These are phyloP conservation scores for Meiosimyza platycephala DNA, from an alignment of 2,888 invertebrate species.

Conservation along the genomic window DNA sequence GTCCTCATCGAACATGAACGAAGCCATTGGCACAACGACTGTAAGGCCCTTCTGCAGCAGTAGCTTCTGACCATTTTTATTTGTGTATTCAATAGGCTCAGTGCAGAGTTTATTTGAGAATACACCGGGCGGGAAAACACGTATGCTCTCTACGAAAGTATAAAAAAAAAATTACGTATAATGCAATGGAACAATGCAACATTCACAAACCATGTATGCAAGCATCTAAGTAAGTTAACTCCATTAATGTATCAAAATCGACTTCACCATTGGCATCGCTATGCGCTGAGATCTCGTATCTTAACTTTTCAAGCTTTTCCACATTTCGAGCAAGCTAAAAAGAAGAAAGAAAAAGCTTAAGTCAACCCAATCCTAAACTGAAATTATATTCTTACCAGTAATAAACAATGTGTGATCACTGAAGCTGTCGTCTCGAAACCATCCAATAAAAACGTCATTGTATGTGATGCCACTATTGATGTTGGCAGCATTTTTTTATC, in stretches of 20 bases:
- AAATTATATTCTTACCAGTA: conserved; percentile 46
- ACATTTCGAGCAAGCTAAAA: conserved; percentile 53
- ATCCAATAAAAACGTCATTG: conserved; percentile 63
- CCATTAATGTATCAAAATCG: conserved; percentile 57
- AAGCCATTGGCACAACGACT: conserved; percentile 54
- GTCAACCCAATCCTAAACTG: neutral
- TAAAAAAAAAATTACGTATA: neutral
- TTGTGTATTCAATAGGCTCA: conserved; percentile 51
- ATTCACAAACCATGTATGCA: conserved; percentile 58
- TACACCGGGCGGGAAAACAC: conserved; percentile 55
- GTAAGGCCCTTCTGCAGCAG: conserved; percentile 50
- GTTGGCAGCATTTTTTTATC: conserved; percentile 54
- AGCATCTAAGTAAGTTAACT: conserved; percentile 61
- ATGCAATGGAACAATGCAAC: neutral
- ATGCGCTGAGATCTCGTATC: conserved; percentile 52
- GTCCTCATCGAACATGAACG: conserved; percentile 56
- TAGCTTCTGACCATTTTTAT: conserved; percentile 53
- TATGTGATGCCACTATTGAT: conserved; percentile 52
- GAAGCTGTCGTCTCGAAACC: conserved; percentile 64
- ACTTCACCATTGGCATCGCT: conserved; percentile 45
- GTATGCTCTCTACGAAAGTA: conserved; percentile 52
- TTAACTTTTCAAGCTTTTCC: conserved; percentile 53
- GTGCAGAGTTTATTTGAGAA: conserved; percentile 57
- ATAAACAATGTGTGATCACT: conserved; percentile 53
- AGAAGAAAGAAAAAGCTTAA: neutral